Conservation (phyloP, 2,113 vertebrate species). For the Gymnobelideus leadbeateri region DNA sequence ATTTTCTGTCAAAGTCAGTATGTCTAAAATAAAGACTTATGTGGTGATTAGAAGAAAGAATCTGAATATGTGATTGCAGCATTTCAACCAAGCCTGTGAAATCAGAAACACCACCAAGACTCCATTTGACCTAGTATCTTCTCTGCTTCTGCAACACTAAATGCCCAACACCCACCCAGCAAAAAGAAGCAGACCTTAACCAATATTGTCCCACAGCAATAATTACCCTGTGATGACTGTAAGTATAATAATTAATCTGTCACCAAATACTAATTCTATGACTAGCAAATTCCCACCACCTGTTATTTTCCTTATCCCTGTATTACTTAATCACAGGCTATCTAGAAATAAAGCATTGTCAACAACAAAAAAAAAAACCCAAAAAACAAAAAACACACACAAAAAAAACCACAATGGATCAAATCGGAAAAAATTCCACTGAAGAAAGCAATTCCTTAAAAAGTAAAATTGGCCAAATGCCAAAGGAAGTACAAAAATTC, state of each 20-base stretch:
- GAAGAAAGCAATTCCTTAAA: too few relatives aligned
- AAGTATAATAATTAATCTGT: neutral
- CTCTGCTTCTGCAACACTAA: neutral
- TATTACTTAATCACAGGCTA: neutral
- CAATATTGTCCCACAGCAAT: neutral
- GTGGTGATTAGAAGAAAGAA: neutral
- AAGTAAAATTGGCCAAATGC: too few relatives aligned
- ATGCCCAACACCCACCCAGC: neutral
- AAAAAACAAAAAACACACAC: too few relatives aligned
- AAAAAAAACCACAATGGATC: too few relatives aligned
- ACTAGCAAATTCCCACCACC: conserved; percentile 36
- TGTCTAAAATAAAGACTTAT: conserved; percentile 27
- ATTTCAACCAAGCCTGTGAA: conserved; percentile 15
- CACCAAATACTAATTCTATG: conserved; percentile 42
- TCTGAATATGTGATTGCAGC: neutral
- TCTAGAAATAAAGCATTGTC: neutral
- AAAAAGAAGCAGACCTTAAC: neutral
- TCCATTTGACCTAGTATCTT: neutral
- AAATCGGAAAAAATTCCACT: too few relatives aligned
- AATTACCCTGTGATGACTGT: neutral
- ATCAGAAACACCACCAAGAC: neutral
- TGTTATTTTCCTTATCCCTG: neutral
- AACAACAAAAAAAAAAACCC: too few relatives aligned
- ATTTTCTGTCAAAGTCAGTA: conserved; percentile 54
- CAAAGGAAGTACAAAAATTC: too few relatives aligned